Conservation (phyloP, 2,113 vertebrate species). For the Prinia subflava region DNA sequence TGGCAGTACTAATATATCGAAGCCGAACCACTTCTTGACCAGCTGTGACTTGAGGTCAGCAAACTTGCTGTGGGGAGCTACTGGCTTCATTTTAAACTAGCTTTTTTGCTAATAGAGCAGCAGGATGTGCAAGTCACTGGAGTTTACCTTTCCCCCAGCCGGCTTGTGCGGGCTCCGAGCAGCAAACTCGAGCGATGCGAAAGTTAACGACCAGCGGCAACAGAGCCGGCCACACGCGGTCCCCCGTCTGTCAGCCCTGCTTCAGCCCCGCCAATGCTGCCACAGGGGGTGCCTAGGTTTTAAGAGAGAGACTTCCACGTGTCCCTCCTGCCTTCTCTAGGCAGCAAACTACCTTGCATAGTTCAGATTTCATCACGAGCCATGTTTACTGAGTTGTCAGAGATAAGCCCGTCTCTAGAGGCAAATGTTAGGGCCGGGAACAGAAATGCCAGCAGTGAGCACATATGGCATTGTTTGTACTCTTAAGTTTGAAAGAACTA, state of each 20-base stretch:
- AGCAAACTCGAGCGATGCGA: neutral
- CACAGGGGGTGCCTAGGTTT: neutral
- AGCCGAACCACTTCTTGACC: neutral
- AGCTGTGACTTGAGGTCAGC: neutral
- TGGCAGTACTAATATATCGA: neutral
- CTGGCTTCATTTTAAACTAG: neutral
- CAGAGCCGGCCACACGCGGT: neutral
- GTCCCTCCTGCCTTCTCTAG: neutral
- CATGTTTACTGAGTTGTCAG: neutral
- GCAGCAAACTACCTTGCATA: neutral
- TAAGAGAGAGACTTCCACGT: neutral
- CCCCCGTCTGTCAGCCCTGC: neutral
- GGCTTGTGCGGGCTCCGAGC: neutral
- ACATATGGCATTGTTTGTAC: constrained; percentile 70
- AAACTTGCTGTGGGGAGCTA: neutral
- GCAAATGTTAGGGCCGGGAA: constrained; percentile 6
- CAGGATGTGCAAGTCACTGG: neutral
- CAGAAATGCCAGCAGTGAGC: constrained; percentile 53
- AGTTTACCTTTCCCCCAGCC: neutral
- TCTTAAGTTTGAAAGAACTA: constrained; percentile 56
- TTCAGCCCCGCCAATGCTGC: rapidly evolving
- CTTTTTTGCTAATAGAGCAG: neutral
- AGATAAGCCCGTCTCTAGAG: constrained; percentile 6
- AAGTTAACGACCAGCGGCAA: neutral
- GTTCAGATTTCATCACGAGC: neutral